Percentiles rank a stretch among this genome's conserved stretches.
These are phyloP conservation scores for Tragelaphus strepsiceros DNA, from an alignment of 2,113 vertebrate species.

Conservation along the genomic window DNA sequence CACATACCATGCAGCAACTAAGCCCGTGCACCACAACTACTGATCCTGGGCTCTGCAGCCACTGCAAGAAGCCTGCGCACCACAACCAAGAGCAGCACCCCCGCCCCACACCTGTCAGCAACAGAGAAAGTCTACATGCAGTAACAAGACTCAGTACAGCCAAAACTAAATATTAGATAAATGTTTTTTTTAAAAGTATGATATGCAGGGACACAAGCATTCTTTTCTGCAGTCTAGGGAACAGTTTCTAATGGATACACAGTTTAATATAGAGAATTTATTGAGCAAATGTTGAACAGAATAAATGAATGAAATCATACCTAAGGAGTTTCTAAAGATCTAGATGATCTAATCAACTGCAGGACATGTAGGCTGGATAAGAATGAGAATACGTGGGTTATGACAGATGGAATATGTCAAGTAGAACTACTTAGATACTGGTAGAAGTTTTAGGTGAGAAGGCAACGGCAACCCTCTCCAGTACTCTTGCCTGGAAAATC, in stretches of 20 bases:
- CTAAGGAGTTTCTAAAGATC: not conserved
- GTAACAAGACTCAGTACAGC: not conserved
- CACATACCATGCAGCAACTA: not conserved
- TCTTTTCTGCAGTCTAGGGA: not conserved
- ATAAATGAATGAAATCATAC: not conserved
- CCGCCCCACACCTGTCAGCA: not conserved
- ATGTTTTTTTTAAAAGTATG: not conserved
- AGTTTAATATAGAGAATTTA: slow-evolving; percentile 2
- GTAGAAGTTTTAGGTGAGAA: not conserved
- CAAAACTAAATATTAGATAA: not conserved
- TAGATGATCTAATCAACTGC: not conserved
- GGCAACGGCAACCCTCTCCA: too few species aligned
- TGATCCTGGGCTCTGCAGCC: not conserved
- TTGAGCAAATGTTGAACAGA: not conserved
- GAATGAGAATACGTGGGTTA: not conserved
- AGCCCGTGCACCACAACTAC: not conserved
- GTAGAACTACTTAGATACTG: not conserved
- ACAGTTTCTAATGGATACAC: not conserved
- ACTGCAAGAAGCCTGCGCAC: not conserved
- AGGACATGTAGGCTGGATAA: not conserved
- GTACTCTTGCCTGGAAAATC: too few species aligned
- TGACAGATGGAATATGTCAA: not conserved
- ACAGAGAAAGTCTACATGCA: not conserved
- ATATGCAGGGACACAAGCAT: not conserved
- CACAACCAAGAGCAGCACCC: not conserved